These are phyloP conservation scores for Pseudachorutes palmiensis DNA, from an alignment of 1,140 invertebrate genomes.

Conservation along the genomic window DNA sequence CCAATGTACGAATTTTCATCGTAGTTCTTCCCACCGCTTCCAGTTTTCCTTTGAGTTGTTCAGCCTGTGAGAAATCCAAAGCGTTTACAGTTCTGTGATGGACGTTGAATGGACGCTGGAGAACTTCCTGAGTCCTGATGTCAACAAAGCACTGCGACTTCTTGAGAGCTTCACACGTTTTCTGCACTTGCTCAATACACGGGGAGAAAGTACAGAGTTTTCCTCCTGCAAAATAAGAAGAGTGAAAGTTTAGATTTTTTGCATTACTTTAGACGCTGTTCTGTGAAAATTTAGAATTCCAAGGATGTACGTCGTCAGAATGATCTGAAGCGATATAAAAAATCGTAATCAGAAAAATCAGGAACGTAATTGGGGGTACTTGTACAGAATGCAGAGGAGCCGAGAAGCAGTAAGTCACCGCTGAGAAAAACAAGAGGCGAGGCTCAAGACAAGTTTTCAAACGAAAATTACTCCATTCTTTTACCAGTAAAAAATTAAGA, in stretches of 20 bases:
- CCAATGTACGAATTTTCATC: slow-evolving; percentile 56
- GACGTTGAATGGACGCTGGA: slow-evolving; percentile 73
- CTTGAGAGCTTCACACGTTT: slow-evolving; percentile 62
- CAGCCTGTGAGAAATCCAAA: slow-evolving; percentile 29
- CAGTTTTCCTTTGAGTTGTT: slow-evolving; percentile 17
- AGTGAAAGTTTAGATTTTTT: slow-evolving; percentile 8
- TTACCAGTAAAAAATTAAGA: neutral
- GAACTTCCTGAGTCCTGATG: slow-evolving; percentile 75
- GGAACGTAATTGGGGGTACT: neutral
- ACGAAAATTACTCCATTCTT: slow-evolving; percentile 3
- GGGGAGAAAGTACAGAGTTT: slow-evolving; percentile 94
- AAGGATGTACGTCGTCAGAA: neutral
- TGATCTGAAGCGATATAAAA: too few species aligned
- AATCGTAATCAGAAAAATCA: too few species aligned
- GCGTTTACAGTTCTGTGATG: slow-evolving; percentile 60
- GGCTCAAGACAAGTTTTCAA: neutral
- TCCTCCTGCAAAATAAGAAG: slow-evolving; percentile 57
- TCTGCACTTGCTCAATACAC: slow-evolving; percentile 95
- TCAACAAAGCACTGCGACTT: slow-evolving; percentile 65
- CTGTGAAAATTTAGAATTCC: neutral
- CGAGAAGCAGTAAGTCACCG: neutral
- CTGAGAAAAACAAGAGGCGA: neutral
- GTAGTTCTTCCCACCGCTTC: slow-evolving; percentile 41
- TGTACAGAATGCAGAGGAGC: neutral
- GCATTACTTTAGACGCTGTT: neutral